Base-by-base conservation (phyloP, 2,888 invertebrate species). In the Aspidiotus rigidus region DNA sequence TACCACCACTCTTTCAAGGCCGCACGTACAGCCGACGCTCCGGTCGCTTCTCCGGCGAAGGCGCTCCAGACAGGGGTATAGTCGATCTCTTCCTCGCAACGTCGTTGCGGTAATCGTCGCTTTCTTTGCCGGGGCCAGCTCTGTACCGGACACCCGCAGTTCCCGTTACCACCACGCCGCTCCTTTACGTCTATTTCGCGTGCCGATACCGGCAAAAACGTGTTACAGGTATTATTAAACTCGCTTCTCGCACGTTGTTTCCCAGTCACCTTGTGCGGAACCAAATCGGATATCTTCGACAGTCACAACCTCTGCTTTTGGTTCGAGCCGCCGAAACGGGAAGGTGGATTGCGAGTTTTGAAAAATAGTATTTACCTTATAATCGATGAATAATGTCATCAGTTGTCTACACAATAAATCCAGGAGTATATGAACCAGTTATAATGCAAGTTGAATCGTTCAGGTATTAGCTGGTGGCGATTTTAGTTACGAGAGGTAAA, bases 1-100 rank as follows among this genome's bases (percentile, higher is more conserved):
- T 59, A 59, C 59, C 59, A 59, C 59, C 59, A 28, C 59, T 59
- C 59, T 28, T 59, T 28, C 59, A 59, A 59, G 59, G 59, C 17
- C 59, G 59, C 39, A 59, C 59, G 59, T 59, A 39, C 39, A n/a
- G 49, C n/a, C 49, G 49, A n/a, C 49, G 49, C 49, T 49, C 11
- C 49, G 11, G 49, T n/a, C 11, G 49, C 49, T 49, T n/a, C n/a
- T n/a, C 49, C 11, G 49, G 49, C 49, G 49, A 49, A 49, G 49
- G 49, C 6, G 49, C 49, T 11, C 10, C 49, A n/a, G 10, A 49
- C n/a, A 49, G 49, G 49, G 49, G 49, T n/a, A n/a, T 13, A 49
- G 49, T 11, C 49, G 6, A n/a, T 49, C 49, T 49, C n/a, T n/a
- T n/a, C n/a, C 6, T 49, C 49, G 49, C 11, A 2, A 49, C 11